Evolutionary conservation across 2,113 vertebrate species (phyloP), one percentile per base, ranked within the genome.

Genomic region (Tenebrosternarchus preto): DNA sequence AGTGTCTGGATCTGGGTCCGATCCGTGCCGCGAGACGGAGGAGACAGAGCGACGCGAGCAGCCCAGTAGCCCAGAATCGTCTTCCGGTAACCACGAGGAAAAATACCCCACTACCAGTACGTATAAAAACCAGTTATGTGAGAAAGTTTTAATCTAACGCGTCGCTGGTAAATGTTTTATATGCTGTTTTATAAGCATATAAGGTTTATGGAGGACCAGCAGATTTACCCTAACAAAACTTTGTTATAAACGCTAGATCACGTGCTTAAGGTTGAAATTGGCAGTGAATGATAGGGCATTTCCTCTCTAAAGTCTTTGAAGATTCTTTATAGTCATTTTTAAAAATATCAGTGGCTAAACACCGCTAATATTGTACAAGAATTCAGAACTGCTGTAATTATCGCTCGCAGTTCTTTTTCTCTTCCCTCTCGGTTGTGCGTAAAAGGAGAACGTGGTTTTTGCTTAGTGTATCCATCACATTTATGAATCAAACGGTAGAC

Each of bases 181-280:
- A 96, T 96, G 96, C 96, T 96, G 95, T 98, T 99, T 98, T 99
- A 99, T 98, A 98, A 96, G 96, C 95, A 93, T 94, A 94, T 93
- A 94, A 96, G 94, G 95, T 98, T 99, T 98, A 98, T 97, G 94
- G 97, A 96, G 95, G 95, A 92, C 94, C 83, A 94, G 95, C 94
- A 96, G 93, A 95, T 97, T 96, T 96, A 93, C 93, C 95, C 95
- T 94, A 96, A 96, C 95, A 96, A 96, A 98, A 98, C 94, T 96
- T 95, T 95, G 93, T 96, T 96, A 96, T 95, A 98, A 96, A 97
- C 95, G 92, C 94, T 92, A 92, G 95, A 97, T 98, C 97, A 98
- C 96, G 97, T 98, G 97, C 93, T 95, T 94, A 95, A 94, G 94
- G 92, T 95, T 97, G 96, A 97, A 98, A 98, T 98, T 98, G 96